Evolutionary conservation across 2,888 invertebrate species (phyloP), one percentile per base, ranked within the genome.

Genomic region (Chelonus formosanus): DNA sequence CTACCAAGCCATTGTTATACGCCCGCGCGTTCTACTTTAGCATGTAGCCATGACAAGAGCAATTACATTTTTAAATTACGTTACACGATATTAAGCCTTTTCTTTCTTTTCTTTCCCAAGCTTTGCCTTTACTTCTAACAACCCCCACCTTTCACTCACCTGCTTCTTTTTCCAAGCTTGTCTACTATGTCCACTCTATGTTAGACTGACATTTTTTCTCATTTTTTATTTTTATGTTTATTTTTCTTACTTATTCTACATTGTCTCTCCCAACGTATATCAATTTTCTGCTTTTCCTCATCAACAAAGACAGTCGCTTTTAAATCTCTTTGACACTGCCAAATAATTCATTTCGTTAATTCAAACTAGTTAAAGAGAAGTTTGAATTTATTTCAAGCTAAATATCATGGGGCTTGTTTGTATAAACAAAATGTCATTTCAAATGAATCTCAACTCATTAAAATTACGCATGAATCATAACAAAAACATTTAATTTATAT

Each of bases 11-110:
- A 65, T 65, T 65, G 65, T 65, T 65, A 65, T 65, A 55, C 56
- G 48, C 65, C 55, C 72, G 71, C 71, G 71, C 65, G 58, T 70
- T 63, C 63, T 68, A 55, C 63, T 52, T 65, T 59, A 52, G 52
- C 76, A 76, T 75, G 74, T 77, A 78, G 76, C 65, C 76, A 76
- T 78, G 81, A 82, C 82, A 81, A 80, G 81, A 82, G 80, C 81
- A 81, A 82, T 82, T 82, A 81, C 81, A 81, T 80, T 81, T 82
- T 81, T 80, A 81, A 81, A 81, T 81, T 81, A 80, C 81, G 80
- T 80, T 81, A 81, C 80, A 80, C 80, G 79, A 80, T 80, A 80
- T 81, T 81, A 80, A 81, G 80, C 79, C 76, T 79, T 77, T 76
- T 74, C 77, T 75, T 76, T 66, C 68, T 54, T 54, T 10, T 55